Base-by-base conservation (phyloP, 1,140 invertebrate species). In the Caligus rogercresseyi region DNA sequence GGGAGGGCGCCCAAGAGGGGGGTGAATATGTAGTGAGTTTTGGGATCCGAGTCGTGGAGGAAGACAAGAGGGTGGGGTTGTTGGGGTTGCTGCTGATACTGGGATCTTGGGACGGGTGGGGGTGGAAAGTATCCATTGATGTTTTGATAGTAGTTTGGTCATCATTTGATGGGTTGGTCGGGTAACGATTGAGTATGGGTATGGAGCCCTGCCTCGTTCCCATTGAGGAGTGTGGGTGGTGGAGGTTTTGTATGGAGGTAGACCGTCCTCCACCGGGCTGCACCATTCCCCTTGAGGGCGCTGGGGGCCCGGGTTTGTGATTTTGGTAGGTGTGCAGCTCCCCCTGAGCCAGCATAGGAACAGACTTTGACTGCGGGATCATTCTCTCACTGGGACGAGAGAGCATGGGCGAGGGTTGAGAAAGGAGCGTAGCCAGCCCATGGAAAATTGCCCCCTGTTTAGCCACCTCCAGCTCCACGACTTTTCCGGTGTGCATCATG, bases 371-470 rank as follows among this genome's bases (percentile, higher is more conserved):
- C n/a, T 43, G 31, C 7, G 31, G 31, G n/a, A 43, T 43, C 31
- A 43, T 43, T 11, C 31, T 7, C 7, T 7, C 7, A 43, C 7
- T 43, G 31, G 31, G 31, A 7, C 31, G 31, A 11, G 80, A 78
- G 77, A 87, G 81, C 68, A 87, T 79, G 69, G 89, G 80, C 73
- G 85, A 87, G 7, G 89, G 89, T 72, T 95, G 90, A 66, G 88
- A 89, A 11, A 97, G 77, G 61, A 97, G 77, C 31, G 89, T 92
- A 3, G 89, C 90, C 51, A 99, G 76, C 52, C 94, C 95, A 74
- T 98, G 93, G 72, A 90, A 89, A 68, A 96, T 86, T 20, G 94
- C 95, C 23, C 88, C 94, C 73, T 95, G 89, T 75, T 98, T 97
- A 3, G 91, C 92, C 43, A 98, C 92, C 76, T 96, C 91, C 52